Evolutionary conservation across 2,797 vertebrate species (phyloP).

Genomic region (Esox lucius): DNA sequence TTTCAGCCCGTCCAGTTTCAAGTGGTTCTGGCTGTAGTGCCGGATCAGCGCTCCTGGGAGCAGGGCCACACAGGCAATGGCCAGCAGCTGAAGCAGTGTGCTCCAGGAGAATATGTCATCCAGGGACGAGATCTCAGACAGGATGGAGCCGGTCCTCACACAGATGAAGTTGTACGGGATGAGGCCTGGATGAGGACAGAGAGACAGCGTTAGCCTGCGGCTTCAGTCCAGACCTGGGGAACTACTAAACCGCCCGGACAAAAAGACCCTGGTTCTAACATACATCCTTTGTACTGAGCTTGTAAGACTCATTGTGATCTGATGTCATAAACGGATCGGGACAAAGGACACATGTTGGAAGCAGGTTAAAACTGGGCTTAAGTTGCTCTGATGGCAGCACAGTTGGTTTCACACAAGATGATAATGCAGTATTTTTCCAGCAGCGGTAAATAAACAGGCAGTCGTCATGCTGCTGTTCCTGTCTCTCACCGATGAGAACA

Average conservation of each 20-base stretch:
- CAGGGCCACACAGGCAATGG: constrained; percentile 85
- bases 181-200: constrained; percentile 76
- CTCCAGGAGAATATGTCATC: constrained; percentile 94
- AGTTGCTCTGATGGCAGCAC: too few species aligned
- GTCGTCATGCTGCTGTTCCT: neutral
- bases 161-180: constrained; percentile 98
- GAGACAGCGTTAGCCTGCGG: neutral
- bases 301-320: too few species aligned
- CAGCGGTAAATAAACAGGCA: too few species aligned
- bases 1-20: constrained; percentile 73
- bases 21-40: constrained; percentile 74
- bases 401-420: too few species aligned
- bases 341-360: too few species aligned
- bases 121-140: constrained; percentile 88
- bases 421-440: too few species aligned
- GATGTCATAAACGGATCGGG: too few species aligned
- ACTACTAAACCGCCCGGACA: neutral
- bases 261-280: too few species aligned
- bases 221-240: neutral
- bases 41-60: constrained; percentile 90
- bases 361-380: too few species aligned
- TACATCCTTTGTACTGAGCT: too few species aligned
- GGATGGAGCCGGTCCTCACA: constrained; percentile 91
- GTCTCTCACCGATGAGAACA: constrained; percentile 86
- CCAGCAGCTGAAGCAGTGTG: constrained; percentile 86